Evolutionary conservation across 2,797 vertebrate species (phyloP), one percentile per base, ranked within the genome.

Genomic region (Bufotes viridis): DNA sequence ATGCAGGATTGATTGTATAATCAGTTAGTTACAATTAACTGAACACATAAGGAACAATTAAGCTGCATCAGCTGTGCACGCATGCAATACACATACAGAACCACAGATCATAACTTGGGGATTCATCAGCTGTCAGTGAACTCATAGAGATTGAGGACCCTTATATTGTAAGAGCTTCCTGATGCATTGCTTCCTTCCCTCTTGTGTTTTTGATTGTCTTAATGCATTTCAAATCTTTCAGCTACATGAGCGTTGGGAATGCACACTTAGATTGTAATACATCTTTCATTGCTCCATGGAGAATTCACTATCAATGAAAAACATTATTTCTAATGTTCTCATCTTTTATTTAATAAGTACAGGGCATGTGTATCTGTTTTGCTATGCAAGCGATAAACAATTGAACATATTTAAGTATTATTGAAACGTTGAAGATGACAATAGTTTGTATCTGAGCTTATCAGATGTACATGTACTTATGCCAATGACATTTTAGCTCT

Each of bases 311-410:
- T 85, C 84, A 85, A 89, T 89, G 87, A 86, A 89, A 89, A 81
- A 86, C 87, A 86, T 89, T 89, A 89, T 86, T 86, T 85, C 87
- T 89, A 86, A 86, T 89, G 87, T 85, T 89, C 87, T 89, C 84
- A 86, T 88, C 87, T 85, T 85, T 89, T 89, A 89, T 89, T 89
- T 86, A 89, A 78, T 86, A 89, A 81, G 69, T 85, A 42, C 87
- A 81, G 78, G 24, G 69, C 78, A 89, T 78, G 75, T 65, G 55
- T 75, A 82, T 81, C 65, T 85, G 55, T 79, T 74, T 85, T 85
- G 2, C 60, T 85, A 34, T 85, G 58, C 29, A 81, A 81, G 60
- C 57, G 69, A 85, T 89, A 89, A 85, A 89, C 83, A 63, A 82
- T 69, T 82, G 29, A 69, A 57, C 53, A 53, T 76, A 76, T 49